Conservation (phyloP, 1,140 invertebrate species). For the Epicauta chinensis region DNA sequence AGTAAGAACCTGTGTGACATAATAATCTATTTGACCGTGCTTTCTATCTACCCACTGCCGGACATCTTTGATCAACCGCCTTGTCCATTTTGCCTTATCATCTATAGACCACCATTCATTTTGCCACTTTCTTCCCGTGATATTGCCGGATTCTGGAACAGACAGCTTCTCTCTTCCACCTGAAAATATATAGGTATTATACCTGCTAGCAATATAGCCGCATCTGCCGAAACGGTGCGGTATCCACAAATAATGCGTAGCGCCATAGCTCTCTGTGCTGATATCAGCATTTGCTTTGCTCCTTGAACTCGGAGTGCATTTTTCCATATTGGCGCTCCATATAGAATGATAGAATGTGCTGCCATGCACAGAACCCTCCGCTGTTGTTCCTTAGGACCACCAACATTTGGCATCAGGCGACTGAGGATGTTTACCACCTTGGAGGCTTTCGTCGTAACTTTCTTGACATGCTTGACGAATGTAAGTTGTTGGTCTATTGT, state of each 20-base stretch:
- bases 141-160: too few relatives aligned
- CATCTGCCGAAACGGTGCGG: slow-evolving; percentile 11
- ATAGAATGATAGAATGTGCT: slow-evolving; percentile 4
- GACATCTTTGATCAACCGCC: not conserved
- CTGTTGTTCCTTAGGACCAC: not conserved
- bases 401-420: slow-evolving; percentile 12
- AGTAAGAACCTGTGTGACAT: not conserved
- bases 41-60: not conserved
- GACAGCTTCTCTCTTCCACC: slow-evolving; percentile 12
- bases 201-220: slow-evolving; percentile 1
- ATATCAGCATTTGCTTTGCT: slow-evolving; percentile 3
- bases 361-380: slow-evolving; percentile 3
- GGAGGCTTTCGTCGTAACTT: too few relatives aligned
- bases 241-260: slow-evolving; percentile 2
- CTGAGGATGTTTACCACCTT: too few relatives aligned
- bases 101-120: not conserved
- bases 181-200: slow-evolving; percentile 9
- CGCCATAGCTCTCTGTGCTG: slow-evolving; percentile 2
- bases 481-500: too few relatives aligned
- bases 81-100: not conserved
- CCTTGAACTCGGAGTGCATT: slow-evolving; percentile 4
- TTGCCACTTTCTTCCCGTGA: too few relatives aligned
- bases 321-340: slow-evolving; percentile 19
- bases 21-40: not conserved
- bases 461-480: too few relatives aligned